phyloP scores from a whole-genome alignment of 2,888 invertebrate genomes.

The Unio delphinus region DNA sequence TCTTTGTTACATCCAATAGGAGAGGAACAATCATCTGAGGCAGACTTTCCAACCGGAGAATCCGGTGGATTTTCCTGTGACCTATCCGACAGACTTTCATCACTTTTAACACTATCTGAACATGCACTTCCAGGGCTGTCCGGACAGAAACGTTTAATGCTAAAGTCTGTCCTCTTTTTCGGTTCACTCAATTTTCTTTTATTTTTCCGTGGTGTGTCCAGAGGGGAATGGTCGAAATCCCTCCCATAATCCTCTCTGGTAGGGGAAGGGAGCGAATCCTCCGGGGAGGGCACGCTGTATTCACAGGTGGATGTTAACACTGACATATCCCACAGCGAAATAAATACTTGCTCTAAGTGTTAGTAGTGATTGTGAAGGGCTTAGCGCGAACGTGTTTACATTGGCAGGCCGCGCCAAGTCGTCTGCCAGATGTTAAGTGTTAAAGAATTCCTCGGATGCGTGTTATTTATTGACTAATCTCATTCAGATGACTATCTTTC shows the following conservation, averaged over 20 bases:
- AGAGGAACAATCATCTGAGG: constrained; percentile 11
- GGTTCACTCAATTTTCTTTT: constrained; percentile 82
- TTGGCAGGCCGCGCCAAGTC: constrained; percentile 48
- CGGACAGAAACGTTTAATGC: constrained; percentile 64
- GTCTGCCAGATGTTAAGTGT: constrained; percentile 66
- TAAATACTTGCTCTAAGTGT: constrained; percentile 4
- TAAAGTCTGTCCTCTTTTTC: constrained; percentile 60
- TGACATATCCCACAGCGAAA: constrained; percentile 12
- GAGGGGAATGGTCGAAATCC: constrained; percentile 18
- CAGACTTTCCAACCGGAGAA: constrained; percentile 21
- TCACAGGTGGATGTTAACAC: constrained; percentile 17
- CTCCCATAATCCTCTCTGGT: constrained; percentile 17
- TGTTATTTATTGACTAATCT: constrained; percentile 68
- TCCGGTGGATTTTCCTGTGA: constrained; percentile 44
- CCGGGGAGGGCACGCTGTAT: constrained; percentile 24
- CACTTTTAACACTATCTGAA: constrained; percentile 55
- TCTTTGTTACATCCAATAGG: too few relatives aligned
- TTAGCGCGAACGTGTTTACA: constrained; percentile 47
- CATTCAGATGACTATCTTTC: constrained; percentile 53
- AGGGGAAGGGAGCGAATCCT: constrained; percentile 16
- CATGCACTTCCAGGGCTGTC: constrained; percentile 52
- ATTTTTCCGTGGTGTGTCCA: constrained; percentile 71
- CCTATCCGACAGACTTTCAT: constrained; percentile 44
- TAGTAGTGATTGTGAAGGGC: constrained; percentile 5
- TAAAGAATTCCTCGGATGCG: constrained; percentile 61